Evolutionary conservation across 2,113 vertebrate species (phyloP).

Genomic region (Gasterosteus nipponicus): DNA sequence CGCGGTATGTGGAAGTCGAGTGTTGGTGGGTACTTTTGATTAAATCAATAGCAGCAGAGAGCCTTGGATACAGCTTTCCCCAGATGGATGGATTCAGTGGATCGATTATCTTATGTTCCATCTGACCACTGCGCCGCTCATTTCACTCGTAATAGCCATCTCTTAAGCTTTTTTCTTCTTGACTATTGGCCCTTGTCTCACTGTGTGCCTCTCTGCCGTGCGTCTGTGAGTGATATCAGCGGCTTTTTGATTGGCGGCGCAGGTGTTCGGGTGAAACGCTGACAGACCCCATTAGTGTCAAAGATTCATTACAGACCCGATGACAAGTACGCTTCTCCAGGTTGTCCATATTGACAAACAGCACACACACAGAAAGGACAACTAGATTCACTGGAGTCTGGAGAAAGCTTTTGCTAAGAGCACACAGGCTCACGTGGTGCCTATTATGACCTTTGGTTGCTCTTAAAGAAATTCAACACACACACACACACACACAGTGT

Average conservation of each 20-base stretch:
- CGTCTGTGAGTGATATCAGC: neutral
- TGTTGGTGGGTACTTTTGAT: constrained; percentile 17
- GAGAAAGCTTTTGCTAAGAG: constrained; percentile 10
- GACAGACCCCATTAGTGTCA: neutral
- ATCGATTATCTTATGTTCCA: constrained; percentile 15
- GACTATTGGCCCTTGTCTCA: neutral
- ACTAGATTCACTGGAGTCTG: neutral
- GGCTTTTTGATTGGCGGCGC: constrained; percentile 7
- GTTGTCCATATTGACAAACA: neutral
- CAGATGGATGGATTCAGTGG: constrained; percentile 47
- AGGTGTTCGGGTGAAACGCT: neutral
- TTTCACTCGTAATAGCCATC: constrained; percentile 27
- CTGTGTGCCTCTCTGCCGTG: constrained; percentile 8
- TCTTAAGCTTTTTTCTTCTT: constrained; percentile 23
- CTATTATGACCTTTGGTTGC: neutral
- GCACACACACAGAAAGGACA: neutral
- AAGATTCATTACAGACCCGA: no score
- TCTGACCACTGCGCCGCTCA: neutral
- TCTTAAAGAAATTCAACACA: neutral
- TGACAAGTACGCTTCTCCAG: neutral
- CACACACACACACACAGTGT: neutral
- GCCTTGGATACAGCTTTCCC: constrained; percentile 4
- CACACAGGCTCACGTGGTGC: neutral
- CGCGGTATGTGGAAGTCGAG: neutral
- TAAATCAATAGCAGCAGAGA: constrained; percentile 29